phyloP scores from a whole-genome alignment of 2,113 vertebrate species.

The Typhlomys cinereus region DNA sequence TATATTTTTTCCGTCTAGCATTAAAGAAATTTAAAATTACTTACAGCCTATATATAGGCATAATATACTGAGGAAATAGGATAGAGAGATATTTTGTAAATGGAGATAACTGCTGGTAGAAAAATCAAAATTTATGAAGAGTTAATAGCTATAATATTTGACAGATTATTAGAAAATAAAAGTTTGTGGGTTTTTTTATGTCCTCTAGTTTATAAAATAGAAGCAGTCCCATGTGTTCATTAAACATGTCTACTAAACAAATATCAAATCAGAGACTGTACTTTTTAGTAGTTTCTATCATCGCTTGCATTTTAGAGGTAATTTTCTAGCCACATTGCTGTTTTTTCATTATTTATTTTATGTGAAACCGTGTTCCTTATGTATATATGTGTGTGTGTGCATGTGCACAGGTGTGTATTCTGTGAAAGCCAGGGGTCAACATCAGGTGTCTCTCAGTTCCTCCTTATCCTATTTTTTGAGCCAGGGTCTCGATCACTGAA shows the following conservation, averaged over 20 bases:
- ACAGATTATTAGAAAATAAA: neutral
- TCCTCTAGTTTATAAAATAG: slow-evolving; percentile 24
- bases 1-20: neutral
- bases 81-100: slow-evolving; percentile 24
- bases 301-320: neutral
- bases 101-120: neutral
- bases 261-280: neutral
- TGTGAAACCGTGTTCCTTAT: no score
- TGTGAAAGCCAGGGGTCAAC: neutral
- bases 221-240: neutral
- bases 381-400: neutral
- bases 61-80: neutral
- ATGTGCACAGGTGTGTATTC: neutral
- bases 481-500: neutral
- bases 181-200: neutral
- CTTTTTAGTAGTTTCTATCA: neutral
- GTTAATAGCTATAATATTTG: neutral
- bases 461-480: neutral
- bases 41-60: neutral
- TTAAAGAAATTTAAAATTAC: slow-evolving; percentile 26
- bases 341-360: neutral
- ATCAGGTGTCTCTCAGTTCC: neutral
- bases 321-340: neutral
- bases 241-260: neutral
- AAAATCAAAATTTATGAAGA: neutral